phyloP scores from a whole-genome alignment of 2,888 invertebrate species.

The Stictocephala bisonia region DNA sequence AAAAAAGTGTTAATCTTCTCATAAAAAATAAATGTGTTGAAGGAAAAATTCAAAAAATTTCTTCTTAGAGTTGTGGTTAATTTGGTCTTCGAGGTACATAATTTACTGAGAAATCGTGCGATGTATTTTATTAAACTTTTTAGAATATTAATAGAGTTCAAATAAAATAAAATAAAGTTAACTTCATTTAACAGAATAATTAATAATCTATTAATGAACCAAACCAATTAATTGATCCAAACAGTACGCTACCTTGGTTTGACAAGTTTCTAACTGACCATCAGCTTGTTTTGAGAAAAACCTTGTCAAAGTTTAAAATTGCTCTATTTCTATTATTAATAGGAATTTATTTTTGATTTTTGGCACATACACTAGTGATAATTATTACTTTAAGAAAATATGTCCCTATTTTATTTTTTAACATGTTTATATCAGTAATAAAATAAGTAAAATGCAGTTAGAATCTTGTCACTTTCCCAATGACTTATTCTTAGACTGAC shows the following conservation, averaged over 20 bases:
- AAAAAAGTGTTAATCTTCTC: too few relatives aligned
- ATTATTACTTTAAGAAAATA: conserved; percentile 26
- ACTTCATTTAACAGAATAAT: too few relatives aligned
- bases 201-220: too few relatives aligned
- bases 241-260: conserved; percentile 47
- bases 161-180: too few relatives aligned
- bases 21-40: too few relatives aligned
- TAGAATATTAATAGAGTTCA: too few relatives aligned
- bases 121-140: too few relatives aligned
- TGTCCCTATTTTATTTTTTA: conserved; percentile 27
- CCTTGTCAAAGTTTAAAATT: conserved; percentile 40
- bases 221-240: too few relatives aligned
- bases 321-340: conserved; percentile 23
- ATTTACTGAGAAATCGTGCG: too few relatives aligned
- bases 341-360: conserved; percentile 20
- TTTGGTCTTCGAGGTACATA: too few relatives aligned
- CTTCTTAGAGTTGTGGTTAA: too few relatives aligned
- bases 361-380: conserved; percentile 12
- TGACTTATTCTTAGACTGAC: conserved; percentile 18
- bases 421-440: conserved; percentile 6
- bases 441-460: conserved; percentile 38
- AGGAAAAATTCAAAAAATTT: too few relatives aligned
- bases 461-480: conserved; percentile 38
- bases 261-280: conserved; percentile 43
- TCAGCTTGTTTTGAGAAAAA: conserved; percentile 38